phyloP scores from a whole-genome alignment of 2,888 invertebrate genomes.

The Octodonta nipae region DNA sequence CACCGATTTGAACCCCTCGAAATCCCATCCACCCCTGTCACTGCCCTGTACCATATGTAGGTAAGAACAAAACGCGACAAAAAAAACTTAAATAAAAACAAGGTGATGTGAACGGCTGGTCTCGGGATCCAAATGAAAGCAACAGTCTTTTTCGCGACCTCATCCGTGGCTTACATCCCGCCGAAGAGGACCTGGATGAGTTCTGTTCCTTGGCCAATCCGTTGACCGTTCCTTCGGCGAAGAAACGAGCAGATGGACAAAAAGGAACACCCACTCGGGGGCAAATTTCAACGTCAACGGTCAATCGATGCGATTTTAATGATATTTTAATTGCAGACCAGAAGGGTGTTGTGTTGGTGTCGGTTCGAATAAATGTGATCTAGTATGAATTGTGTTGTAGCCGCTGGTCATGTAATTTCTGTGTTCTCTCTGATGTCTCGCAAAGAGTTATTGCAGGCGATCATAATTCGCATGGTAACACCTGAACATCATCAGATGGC shows the following conservation, averaged over 20 bases:
- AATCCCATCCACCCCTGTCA: constrained; percentile 2
- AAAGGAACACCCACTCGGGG: background rate
- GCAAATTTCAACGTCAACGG: too few species aligned
- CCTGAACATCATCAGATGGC: too few species aligned
- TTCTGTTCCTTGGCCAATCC: too few species aligned
- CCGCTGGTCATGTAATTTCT: too few species aligned
- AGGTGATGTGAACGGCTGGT: constrained; percentile 12
- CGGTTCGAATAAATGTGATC: too few species aligned
- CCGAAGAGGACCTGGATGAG: too few species aligned
- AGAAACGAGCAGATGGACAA: background rate
- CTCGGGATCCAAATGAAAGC: background rate
- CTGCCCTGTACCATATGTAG: constrained; percentile 10
- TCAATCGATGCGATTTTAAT: constrained; percentile 22
- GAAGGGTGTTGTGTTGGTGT: background rate
- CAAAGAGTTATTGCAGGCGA: too few species aligned
- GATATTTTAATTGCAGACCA: constrained; percentile 28
- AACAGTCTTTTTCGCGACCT: constrained; percentile 18
- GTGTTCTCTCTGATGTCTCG: too few species aligned
- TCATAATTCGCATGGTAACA: too few species aligned
- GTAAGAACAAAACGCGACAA: constrained; percentile 24
- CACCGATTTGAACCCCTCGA: too few species aligned
- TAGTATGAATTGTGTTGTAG: too few species aligned
- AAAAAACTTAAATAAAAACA: constrained; percentile 29
- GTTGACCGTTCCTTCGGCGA: background rate
- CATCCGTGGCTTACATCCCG: constrained; percentile 7